A percentile compares a stretch with the other conserved stretches of the same genome.
Evolutionary conservation across 2,113 vertebrate genomes (phyloP).

Genomic region (Ciconia maguari): DNA sequence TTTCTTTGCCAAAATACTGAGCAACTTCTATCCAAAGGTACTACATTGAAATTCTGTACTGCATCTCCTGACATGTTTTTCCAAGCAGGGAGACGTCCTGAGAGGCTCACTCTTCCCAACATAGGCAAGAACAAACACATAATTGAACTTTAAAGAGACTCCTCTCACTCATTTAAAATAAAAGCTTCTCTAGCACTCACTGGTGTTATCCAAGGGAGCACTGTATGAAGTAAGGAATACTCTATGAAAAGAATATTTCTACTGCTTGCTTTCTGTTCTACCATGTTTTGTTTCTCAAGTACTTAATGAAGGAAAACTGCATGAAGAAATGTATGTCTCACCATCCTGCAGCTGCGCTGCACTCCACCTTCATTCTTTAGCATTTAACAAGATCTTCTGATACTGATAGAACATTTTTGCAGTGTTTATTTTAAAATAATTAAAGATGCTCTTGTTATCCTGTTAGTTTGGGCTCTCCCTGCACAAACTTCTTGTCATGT

Average conservation of each 20-base stretch:
- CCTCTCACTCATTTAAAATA: background rate
- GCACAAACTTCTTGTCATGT: background rate
- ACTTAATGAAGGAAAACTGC: background rate
- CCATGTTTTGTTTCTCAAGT: background rate
- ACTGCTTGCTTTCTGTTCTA: background rate
- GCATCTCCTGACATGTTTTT: background rate
- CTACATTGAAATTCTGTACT: background rate
- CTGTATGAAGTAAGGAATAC: background rate
- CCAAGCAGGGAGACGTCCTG: background rate
- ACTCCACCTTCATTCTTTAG: background rate
- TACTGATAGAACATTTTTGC: background rate
- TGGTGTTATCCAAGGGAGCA: background rate
- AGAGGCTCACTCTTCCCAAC: background rate
- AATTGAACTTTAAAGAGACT: background rate
- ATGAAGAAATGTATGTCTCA: background rate
- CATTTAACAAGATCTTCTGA: background rate
- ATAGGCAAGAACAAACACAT: background rate
- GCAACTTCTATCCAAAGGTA: background rate
- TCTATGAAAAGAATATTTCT: background rate
- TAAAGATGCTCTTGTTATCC: background rate
- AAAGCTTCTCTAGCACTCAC: background rate
- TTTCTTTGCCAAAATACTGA: background rate
- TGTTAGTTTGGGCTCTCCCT: background rate
- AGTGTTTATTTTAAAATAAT: background rate
- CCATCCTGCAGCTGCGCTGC: background rate